These are phyloP conservation scores for Mesoclemmys tuberculata DNA, from an alignment of 2,113 vertebrate species.

Conservation along the genomic window DNA sequence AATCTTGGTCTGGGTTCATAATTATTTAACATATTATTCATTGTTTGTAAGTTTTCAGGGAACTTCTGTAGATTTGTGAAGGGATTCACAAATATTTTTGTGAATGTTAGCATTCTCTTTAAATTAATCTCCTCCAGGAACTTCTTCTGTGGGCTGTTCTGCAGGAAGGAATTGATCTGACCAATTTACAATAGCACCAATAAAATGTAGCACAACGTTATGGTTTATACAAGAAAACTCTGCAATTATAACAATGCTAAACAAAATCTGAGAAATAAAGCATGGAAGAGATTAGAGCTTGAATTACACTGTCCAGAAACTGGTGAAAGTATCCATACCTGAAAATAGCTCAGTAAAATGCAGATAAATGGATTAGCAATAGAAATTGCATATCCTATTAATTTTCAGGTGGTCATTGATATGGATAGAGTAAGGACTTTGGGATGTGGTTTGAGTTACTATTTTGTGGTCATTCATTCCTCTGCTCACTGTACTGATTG, in stretches of 20 bases:
- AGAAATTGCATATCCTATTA: background rate
- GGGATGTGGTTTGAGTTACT: background rate
- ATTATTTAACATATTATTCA: background rate
- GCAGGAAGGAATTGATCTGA: constrained; percentile 5
- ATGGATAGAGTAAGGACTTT: background rate
- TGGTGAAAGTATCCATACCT: background rate
- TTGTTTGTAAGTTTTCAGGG: background rate
- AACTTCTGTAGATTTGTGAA: background rate
- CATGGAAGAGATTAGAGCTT: background rate
- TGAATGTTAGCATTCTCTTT: background rate
- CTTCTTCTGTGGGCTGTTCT: background rate
- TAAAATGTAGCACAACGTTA: background rate
- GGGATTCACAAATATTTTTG: background rate
- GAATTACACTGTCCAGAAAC: background rate
- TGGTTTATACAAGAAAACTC: background rate
- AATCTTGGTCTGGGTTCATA: background rate
- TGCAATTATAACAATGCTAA: background rate
- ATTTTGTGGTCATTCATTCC: constrained; percentile 13
- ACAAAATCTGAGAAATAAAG: background rate
- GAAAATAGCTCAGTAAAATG: background rate
- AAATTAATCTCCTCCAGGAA: background rate
- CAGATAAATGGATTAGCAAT: background rate
- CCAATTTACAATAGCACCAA: constrained; percentile 11
- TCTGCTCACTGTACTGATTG: background rate
- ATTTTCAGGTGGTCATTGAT: background rate